Base-by-base conservation (phyloP, 2,797 vertebrate species). In the Pseudotriccus pelzelni region DNA sequence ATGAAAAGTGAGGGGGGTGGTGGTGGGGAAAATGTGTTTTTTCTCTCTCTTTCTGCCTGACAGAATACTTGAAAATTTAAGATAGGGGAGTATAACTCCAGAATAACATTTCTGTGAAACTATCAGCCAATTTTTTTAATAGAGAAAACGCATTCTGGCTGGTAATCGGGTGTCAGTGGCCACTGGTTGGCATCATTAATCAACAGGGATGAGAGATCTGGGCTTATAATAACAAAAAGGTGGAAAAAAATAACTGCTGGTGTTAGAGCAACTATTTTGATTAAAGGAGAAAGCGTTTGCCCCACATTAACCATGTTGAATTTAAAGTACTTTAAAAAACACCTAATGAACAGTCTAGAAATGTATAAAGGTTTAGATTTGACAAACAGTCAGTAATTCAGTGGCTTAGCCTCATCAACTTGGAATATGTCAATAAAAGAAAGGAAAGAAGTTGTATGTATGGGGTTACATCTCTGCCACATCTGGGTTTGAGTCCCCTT, bases 11-110 rank as follows among this genome's bases (percentile, higher is more conserved):
- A 89, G 74, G 49, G 79, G 15, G 6, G 5, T 16, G 14, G 7
- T 16, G 76, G 49, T 73, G 24, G 6, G 6, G 19, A 14, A 7
- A 19, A 16, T 86, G 47, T 80, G 36, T 64, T 63, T 85, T 95
- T 92, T 37, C 18, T 92, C 66, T 87, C 81, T 55, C 49, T 84
- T 90, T 87, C 85, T 80, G 67, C 84, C 59, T 96, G 80, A 50
- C 50, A 66, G 49, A 80, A n/a, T 55, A 39, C 80, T 96, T 50
- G 34, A 9, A 55, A 73, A 93, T 84, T 89, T 81, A 63, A 86
- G 79, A 70, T 63, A 80, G 7, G 50, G 60, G 82, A 95, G 58
- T 73, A 22, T 67, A 85, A 63, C n/a, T 72, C 72, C 20, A 63
- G 68, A 67, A 82, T 58, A 25, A 91, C 50, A 5, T 58, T 95